A percentile compares a stretch with the other conserved stretches of the same genome.
Evolutionary conservation across 1,140 invertebrate genomes (phyloP).

Genomic region (Zaprionus capensis): DNA sequence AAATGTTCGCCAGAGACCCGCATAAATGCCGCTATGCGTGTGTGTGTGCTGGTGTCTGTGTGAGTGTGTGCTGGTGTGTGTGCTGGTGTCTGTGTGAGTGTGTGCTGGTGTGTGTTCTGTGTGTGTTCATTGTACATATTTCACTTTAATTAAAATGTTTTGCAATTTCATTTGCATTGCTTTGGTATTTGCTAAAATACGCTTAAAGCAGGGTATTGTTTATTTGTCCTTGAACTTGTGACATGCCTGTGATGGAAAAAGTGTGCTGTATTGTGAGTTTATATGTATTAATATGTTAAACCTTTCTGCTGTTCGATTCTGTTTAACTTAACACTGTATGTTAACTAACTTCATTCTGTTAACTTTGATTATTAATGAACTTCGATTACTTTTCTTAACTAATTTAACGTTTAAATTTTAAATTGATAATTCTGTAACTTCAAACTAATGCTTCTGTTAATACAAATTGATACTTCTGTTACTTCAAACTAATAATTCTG

Average conservation of each 20-base stretch:
- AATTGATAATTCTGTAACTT: too few relatives aligned
- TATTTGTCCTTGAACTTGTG: not conserved
- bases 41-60: not conserved
- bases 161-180: constrained; percentile 35
- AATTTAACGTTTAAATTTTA: too few relatives aligned
- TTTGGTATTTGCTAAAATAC: constrained; percentile 36
- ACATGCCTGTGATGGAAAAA: not conserved
- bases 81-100: constrained; percentile 10
- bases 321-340: too few relatives aligned
- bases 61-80: constrained; percentile 14
- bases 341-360: too few relatives aligned
- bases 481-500: too few relatives aligned
- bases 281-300: too few relatives aligned
- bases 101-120: not conserved
- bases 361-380: too few relatives aligned
- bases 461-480: too few relatives aligned
- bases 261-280: too few relatives aligned
- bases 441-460: too few relatives aligned
- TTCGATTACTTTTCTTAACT: too few relatives aligned
- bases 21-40: constrained; percentile 9
- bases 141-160: constrained; percentile 73
- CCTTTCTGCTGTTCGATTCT: too few relatives aligned
- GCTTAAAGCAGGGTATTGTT: not conserved
- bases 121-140: constrained; percentile 42
- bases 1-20: constrained; percentile 16